A percentile compares a stretch with the other conserved stretches of the same genome.
Conservation (phyloP, 2,113 vertebrate genomes). For the Phocoena sinus region DNA sequence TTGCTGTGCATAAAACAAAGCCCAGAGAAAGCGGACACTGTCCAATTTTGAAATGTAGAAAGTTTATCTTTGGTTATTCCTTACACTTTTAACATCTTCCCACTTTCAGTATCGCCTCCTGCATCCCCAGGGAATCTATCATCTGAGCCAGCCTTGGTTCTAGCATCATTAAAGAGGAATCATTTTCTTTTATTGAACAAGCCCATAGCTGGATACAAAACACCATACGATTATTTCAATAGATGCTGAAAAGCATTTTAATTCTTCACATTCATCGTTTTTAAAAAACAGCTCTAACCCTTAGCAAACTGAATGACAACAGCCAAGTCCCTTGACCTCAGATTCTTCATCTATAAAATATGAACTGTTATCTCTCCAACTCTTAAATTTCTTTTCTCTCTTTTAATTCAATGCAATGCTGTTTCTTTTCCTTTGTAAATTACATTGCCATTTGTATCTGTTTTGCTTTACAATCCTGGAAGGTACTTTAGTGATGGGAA, state of each 20-base stretch:
- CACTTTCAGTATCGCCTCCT: background rate
- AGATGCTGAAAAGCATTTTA: background rate
- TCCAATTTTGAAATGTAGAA: background rate
- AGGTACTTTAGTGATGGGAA: background rate
- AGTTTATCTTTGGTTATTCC: background rate
- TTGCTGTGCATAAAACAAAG: background rate
- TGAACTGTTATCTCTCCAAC: background rate
- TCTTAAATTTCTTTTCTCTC: background rate
- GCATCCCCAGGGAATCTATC: background rate
- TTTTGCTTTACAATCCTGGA: background rate
- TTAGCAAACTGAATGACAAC: background rate
- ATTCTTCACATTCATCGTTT: constrained; percentile 30
- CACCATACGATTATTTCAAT: background rate
- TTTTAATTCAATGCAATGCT: background rate
- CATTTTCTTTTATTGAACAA: background rate
- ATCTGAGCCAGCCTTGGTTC: background rate
- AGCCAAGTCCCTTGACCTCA: background rate
- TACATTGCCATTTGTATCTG: background rate
- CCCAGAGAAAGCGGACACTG: background rate
- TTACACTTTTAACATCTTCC: background rate
- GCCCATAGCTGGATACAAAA: background rate
- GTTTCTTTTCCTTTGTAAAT: constrained; percentile 4
- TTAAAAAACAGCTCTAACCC: background rate
- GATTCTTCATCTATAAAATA: background rate
- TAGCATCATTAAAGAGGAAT: background rate